Percentiles rank a stretch among this genome's conserved stretches.
phyloP scores from a whole-genome alignment of 2,888 invertebrate species.

The Quadriops clusia region DNA sequence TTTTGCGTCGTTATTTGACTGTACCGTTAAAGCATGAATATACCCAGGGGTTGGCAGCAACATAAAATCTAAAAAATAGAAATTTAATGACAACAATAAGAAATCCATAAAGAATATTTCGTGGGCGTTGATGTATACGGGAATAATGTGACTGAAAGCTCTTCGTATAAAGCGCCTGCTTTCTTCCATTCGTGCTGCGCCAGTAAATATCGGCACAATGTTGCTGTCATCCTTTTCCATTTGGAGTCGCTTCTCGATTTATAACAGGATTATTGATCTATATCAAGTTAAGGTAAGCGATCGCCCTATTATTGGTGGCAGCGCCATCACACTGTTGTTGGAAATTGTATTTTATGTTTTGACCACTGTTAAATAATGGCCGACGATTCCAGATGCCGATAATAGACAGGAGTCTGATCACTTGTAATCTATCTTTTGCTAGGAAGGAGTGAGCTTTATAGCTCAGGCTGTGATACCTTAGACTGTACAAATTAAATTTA shows the following conservation, averaged over 20 bases:
- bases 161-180: constrained; percentile 10
- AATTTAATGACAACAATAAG: too few relatives aligned
- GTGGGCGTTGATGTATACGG: too few relatives aligned
- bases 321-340: constrained; percentile 14
- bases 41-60: too few relatives aligned
- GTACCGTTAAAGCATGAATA: too few relatives aligned
- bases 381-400: constrained; percentile 17
- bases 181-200: constrained; percentile 12
- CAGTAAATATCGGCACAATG: constrained; percentile 20
- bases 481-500: too few relatives aligned
- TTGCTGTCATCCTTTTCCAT: constrained; percentile 20
- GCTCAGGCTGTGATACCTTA: too few relatives aligned
- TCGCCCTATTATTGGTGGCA: constrained; percentile 20
- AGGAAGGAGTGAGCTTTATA: too few relatives aligned
- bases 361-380: constrained; percentile 19
- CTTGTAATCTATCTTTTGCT: constrained; percentile 14
- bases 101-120: too few relatives aligned
- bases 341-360: constrained; percentile 18
- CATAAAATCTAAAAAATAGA: too few relatives aligned
- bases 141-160: too few relatives aligned
- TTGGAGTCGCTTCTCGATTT: constrained; percentile 21
- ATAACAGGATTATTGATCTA: constrained; percentile 23
- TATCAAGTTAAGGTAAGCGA: constrained; percentile 21
- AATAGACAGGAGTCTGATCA: constrained; percentile 16
- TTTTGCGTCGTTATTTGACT: too few relatives aligned